Percentiles rank a stretch among this genome's conserved stretches.
These are phyloP conservation scores for Notolepis coatsorum DNA, from an alignment of 2,797 vertebrate species.

Conservation along the genomic window DNA sequence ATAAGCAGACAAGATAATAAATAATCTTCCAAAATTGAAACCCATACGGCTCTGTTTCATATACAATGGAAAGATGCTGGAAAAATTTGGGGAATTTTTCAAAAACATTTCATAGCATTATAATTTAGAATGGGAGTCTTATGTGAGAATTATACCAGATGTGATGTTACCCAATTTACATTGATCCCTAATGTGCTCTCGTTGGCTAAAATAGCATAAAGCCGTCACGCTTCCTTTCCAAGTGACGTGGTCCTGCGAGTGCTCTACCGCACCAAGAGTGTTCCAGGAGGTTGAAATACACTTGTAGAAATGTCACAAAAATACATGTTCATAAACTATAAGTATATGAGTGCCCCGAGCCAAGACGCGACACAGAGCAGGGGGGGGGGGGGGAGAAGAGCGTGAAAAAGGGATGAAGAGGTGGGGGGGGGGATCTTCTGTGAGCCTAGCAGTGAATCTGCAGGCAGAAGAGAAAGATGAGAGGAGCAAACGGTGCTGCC, in stretches of 20 bases:
- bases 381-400: constrained; percentile 2
- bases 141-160: no score
- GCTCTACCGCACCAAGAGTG: constrained; percentile 3
- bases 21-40: no score
- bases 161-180: no score
- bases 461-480: constrained; percentile 47
- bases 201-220: constrained; percentile 10
- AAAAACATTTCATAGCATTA: no score
- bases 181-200: no score
- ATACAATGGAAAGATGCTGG: no score
- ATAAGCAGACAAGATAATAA: no score
- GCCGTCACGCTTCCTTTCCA: constrained; percentile 3
- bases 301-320: constrained; percentile 25
- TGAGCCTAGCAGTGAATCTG: constrained; percentile 30
- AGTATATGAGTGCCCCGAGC: constrained; percentile 47
- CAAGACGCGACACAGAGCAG: constrained; percentile 53
- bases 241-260: background rate
- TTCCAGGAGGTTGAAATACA: constrained; percentile 26
- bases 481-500: constrained; percentile 47
- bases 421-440: no score
- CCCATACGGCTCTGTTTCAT: no score
- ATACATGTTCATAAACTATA: constrained; percentile 59
- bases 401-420: background rate
- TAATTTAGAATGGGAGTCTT: no score
- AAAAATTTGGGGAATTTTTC: no score